A percentile compares a stretch with the other conserved stretches of the same genome.
These are phyloP conservation scores for Phocides pigmalion DNA, from an alignment of 1,140 invertebrate species.

Conservation along the genomic window DNA sequence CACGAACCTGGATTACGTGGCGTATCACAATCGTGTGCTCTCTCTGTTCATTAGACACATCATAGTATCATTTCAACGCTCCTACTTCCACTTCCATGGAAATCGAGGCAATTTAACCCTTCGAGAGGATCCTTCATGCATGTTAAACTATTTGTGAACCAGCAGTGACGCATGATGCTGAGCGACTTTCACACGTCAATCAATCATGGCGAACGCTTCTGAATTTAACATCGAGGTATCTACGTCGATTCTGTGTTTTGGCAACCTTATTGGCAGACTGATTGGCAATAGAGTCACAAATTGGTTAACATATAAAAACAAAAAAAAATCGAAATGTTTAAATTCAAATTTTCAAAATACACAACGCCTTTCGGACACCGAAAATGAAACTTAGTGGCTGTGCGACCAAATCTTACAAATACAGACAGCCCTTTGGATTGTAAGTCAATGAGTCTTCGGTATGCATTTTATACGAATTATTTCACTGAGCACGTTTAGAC, in stretches of 20 bases:
- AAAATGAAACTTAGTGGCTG: constrained; percentile 3
- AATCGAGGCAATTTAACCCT: constrained; percentile 41
- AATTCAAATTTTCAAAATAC: constrained; percentile 38
- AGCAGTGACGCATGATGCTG: constrained; percentile 65
- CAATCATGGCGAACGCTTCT: constrained; percentile 27
- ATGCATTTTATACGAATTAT: no score
- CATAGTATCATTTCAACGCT: constrained; percentile 66
- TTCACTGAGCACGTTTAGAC: no score
- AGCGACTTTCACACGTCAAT: constrained; percentile 46
- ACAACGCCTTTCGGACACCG: neutral
- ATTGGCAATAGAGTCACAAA: constrained; percentile 26
- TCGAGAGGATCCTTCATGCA: constrained; percentile 58
- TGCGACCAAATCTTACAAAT: neutral
- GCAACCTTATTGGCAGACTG: constrained; percentile 41
- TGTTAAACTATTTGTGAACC: constrained; percentile 57
- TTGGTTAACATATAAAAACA: neutral
- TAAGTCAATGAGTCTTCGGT: neutral
- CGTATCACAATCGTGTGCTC: constrained; percentile 49
- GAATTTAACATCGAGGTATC: constrained; percentile 32
- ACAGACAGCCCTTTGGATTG: constrained; percentile 1
- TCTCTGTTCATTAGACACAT: constrained; percentile 62
- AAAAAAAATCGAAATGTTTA: constrained; percentile 29
- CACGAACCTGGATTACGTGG: constrained; percentile 68
- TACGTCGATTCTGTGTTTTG: constrained; percentile 43
- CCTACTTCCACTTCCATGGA: constrained; percentile 57